phyloP scores from a whole-genome alignment of 2,113 vertebrate genomes.

The Podocnemis expansa region DNA sequence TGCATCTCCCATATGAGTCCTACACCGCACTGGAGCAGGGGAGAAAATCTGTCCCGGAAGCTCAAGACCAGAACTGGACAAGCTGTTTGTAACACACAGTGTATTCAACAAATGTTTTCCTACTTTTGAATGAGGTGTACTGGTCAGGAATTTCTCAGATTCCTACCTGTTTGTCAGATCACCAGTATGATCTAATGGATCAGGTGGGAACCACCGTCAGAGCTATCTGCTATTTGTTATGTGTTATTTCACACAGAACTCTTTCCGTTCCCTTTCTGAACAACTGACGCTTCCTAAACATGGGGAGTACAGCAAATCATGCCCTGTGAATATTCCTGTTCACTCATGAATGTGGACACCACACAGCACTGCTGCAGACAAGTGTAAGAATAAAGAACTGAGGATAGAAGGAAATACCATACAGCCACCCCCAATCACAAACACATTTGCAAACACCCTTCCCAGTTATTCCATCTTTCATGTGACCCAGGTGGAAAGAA shows the following conservation, averaged over 20 bases:
- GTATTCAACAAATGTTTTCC: background rate
- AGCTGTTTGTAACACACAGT: background rate
- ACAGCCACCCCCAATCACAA: background rate
- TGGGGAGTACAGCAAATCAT: background rate
- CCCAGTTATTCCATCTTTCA: background rate
- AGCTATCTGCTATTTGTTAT: background rate
- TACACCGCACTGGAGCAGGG: slow-evolving; percentile 11
- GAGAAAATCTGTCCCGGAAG: background rate
- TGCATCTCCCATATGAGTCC: background rate
- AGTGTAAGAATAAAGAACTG: background rate
- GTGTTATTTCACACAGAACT: background rate
- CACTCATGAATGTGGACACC: background rate
- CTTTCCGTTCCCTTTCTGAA: slow-evolving; percentile 13
- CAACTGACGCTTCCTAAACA: background rate
- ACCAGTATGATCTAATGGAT: background rate
- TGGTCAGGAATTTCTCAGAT: background rate
- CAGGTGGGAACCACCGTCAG: background rate
- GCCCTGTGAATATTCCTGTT: background rate
- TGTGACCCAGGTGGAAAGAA: background rate
- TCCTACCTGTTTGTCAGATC: background rate
- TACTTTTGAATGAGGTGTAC: background rate
- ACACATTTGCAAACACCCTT: background rate
- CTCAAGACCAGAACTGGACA: background rate
- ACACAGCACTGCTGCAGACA: background rate
- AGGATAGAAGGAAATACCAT: background rate